phyloP scores from a whole-genome alignment of 2,797 vertebrate genomes.

The Scolopax bukidnonensis region DNA sequence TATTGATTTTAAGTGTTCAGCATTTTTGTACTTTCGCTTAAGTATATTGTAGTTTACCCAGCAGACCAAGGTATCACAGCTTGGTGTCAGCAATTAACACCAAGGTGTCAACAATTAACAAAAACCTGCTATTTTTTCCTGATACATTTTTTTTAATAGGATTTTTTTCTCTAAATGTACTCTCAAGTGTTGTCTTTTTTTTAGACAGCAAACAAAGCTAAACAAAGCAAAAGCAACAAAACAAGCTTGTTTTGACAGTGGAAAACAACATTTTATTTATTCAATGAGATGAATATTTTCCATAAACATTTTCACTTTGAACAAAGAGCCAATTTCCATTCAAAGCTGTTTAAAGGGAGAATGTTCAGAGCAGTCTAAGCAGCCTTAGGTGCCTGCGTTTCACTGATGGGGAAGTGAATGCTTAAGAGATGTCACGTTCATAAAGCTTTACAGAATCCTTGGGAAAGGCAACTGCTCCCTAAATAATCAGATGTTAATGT shows the following conservation, averaged over 20 bases:
- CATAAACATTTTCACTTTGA: constrained; percentile 14
- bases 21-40: neutral
- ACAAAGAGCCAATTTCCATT: constrained; percentile 37
- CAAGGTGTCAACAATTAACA: neutral
- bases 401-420: neutral
- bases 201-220: neutral
- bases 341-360: constrained; percentile 43
- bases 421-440: neutral
- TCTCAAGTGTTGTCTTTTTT: neutral
- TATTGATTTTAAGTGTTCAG: neutral
- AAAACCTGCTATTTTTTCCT: neutral
- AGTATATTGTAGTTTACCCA: fast-evolving
- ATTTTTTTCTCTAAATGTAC: neutral
- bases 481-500: neutral
- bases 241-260: constrained; percentile 15
- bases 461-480: neutral
- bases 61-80: neutral
- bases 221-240: neutral
- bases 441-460: constrained; percentile 5
- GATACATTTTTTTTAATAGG: fast-evolving
- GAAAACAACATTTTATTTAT: neutral
- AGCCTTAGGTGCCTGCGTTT: constrained; percentile 30
- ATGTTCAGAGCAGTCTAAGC: constrained; percentile 46
- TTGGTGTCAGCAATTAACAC: neutral
- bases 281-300: constrained; percentile 29